Base-by-base conservation (phyloP, 2,888 invertebrate species). In the Geotrupes spiniger region DNA sequence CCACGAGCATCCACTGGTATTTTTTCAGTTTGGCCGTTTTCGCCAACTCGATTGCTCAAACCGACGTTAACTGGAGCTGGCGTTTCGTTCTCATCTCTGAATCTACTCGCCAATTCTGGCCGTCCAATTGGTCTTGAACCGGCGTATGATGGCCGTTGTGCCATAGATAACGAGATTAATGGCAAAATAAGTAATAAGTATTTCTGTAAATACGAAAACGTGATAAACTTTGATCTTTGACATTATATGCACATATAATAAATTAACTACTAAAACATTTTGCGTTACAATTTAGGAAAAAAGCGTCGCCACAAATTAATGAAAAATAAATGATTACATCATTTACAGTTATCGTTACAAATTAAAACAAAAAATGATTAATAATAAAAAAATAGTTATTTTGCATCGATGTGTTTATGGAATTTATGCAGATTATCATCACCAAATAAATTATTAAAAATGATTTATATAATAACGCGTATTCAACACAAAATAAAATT, bases 1-100 rank as follows among this genome's bases (percentile, higher is more conserved):
- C 85, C 85, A 26, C 77, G 74, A 0, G 86, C 86, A 70, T 87
- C 85, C 1, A 83, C 64, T 0, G 87, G 87, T 17, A 85, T 64
- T 15, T 71, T 70, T 14, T 68, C 65, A 0, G 77, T 75, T 0
- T 75, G 72, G 33, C 49, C 58, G 26, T 66, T 66, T 54, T 73
- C 77, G 0, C 78, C 81, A 15, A 84, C 74, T 57, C 84, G 75
- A 62, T 81, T 79, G 9, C 53, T 75, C 9, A 77, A 38, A 1
- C 56, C 46, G 12, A 39, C 42, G 0, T 56, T 50, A 2, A 70
- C 63, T 1, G 72, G 65, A 1, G 70, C 62, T 26, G 62, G 42
- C 1, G 47, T 44, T 36, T 62, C 58, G 25, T 61, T 57, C 4
- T 65, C 51, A 28, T 64, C 66, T 37, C 58, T 57, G 55, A 74